Base-by-base conservation (phyloP, 2,113 vertebrate genomes). In the Thinocorus orbignyianus region DNA sequence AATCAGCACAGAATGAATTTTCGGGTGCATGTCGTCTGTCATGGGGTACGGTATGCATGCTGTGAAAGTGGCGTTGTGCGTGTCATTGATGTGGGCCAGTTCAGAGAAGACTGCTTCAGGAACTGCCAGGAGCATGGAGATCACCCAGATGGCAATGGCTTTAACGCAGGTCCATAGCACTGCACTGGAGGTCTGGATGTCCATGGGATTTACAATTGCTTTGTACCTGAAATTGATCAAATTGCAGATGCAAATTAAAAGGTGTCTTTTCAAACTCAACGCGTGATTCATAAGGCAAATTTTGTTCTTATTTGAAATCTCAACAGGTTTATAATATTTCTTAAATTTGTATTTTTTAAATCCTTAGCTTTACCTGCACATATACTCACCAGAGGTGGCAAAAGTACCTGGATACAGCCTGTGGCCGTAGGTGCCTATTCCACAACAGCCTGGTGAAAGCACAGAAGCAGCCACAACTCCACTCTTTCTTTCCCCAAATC, bases 191-290 rank as follows among this genome's bases (percentile, higher is more conserved):
- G 97, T 97, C 98, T 99, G 99, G 96, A 99, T 99, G 95, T 99
- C 99, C 99, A 99, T 99, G 55, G 99, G 99, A 97, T 99, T 99
- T 69, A 99, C 99, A 6, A 99, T 99, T 31, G 99, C 99, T 97
- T 98, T 99, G 94, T 99, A 99, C 97, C 99, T 99, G 96, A 44
- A 96, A 96, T 79, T 39, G 73, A 82, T 55, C 12, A 94, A 92
- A 97, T 82, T 5, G 13, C 31, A 61, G 58, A 85, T 13, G 64
- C 28, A 90, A 87, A 88, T 91, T 61, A 91, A 64, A 82, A 58
- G 28, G 7, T 64, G 58, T 52, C 15, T 58, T 48, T 66, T 89
- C 31, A 83, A 91, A 84, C 64, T 61, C 60, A 52, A 61, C 8
- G 18, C 10, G 13, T 3, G 14, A 68, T 77, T 3, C 16, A 58